Evolutionary conservation across 2,888 invertebrate species (phyloP), one percentile per base, ranked within the genome.

Genomic region (Chironomus tentans): DNA sequence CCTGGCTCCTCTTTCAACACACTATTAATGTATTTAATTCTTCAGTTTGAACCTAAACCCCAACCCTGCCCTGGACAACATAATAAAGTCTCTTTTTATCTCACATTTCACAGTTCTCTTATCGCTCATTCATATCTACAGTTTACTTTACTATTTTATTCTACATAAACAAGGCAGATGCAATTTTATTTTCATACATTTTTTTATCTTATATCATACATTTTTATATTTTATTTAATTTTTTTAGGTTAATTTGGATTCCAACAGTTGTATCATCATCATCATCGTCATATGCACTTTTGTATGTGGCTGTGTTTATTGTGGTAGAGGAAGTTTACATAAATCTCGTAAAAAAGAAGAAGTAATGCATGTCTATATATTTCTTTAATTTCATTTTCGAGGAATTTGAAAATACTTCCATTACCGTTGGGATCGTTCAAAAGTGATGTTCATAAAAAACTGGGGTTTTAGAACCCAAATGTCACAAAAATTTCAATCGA

Each of bases 251-350:
- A 65, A 65, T 65, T 65, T 65, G 24, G 65, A 65, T 65, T 65
- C 65, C 65, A 65, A 56, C 56, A 56, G 56, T 56, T 56, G 56
- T 18, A 56, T 56, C 21, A 65, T 65, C 65, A 18, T 56, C 18
- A 50, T 50, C n/a, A n/a, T n/a, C n/a, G 22, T n/a, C 13, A n/a
- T 4, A 22, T 65, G 21, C 65, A 65, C 65, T 65, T 65, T 65
- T 24, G 24, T 65, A 56, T 56, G 56, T 56, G 56, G 56, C 56
- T 56, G n/a, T 56, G 56, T 56, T 56, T 56, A 56, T 56, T 56
- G 56, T 56, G 56, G 56, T 56, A 65, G 21, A 65, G 65, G 65
- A 65, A 65, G 65, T 65, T 65, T 65, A 65, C 65, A 65, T 65
- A 65, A 65, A 65, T 65, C 65, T 65, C 65, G 10, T 12, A 62